Evolutionary conservation across 1,140 invertebrate genomes (phyloP).

Genomic region (Ips typographus): DNA sequence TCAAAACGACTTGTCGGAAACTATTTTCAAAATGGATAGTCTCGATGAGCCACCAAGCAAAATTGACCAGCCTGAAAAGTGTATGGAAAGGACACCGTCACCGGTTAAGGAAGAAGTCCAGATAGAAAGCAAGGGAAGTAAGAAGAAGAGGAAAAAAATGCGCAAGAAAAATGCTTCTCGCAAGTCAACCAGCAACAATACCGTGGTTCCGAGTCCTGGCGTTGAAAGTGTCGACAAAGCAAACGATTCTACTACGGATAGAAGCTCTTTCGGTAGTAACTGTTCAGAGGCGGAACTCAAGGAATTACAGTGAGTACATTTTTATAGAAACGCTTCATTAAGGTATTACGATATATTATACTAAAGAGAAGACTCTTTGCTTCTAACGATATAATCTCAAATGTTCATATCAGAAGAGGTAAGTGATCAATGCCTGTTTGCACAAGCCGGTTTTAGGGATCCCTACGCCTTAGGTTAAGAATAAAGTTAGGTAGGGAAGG

Average conservation of each 20-base stretch:
- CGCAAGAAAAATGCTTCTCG: conserved; percentile 75
- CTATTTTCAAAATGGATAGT: conserved; percentile 69
- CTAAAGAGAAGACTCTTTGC: too few relatives aligned
- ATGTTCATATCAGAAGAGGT: too few relatives aligned
- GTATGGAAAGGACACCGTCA: conserved; percentile 9
- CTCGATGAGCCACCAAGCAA: conserved; percentile 58
- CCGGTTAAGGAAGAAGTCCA: conserved; percentile 46
- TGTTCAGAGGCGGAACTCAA: conserved; percentile 48
- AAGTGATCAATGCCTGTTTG: too few relatives aligned
- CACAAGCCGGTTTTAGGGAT: too few relatives aligned
- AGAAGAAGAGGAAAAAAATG: conserved; percentile 76
- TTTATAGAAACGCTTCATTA: too few relatives aligned
- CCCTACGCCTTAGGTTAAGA: too few relatives aligned
- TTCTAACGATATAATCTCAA: too few relatives aligned
- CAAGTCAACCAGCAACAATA: conserved; percentile 59
- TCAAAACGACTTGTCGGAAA: conserved; percentile 56
- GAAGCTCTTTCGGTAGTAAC: conserved; percentile 49
- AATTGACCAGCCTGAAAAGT: conserved; percentile 39
- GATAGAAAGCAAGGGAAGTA: conserved; percentile 53
- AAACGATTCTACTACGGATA: conserved; percentile 46
- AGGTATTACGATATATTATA: too few relatives aligned
- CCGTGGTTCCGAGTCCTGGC: conserved; percentile 21
- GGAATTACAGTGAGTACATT: conserved; percentile 42
- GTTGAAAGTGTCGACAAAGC: conserved; percentile 38
- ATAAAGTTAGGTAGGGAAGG: too few relatives aligned